Conservation (phyloP, 1,140 invertebrate species). For the Sogatella furcifera region DNA sequence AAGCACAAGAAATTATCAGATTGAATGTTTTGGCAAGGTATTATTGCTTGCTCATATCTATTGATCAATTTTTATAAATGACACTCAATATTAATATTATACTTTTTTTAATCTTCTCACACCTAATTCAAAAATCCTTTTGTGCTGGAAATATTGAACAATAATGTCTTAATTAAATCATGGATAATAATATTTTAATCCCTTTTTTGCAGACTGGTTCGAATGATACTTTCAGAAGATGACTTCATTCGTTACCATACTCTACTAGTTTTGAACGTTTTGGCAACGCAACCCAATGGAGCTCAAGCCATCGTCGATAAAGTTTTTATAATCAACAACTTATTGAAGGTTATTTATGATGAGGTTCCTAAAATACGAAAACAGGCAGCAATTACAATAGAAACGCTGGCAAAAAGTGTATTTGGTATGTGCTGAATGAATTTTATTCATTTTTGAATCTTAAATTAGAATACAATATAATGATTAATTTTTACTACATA, state of each 20-base stretch:
- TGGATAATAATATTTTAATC: no score
- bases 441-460: no score
- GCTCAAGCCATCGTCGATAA: conserved; percentile 2
- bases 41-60: no score
- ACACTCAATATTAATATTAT: no score
- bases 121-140: no score
- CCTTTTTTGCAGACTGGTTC: neutral
- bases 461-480: no score
- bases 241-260: neutral
- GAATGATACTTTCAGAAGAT: conserved; percentile 3
- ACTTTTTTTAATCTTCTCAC: no score
- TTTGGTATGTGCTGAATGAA: conserved; percentile 4
- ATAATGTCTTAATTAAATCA: no score
- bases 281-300: conserved; percentile 5
- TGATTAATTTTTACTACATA: no score
- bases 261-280: neutral
- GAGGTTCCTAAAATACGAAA: neutral
- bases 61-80: no score
- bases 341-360: neutral
- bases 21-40: conserved; percentile 13
- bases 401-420: neutral
- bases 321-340: neutral
- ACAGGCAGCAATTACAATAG: neutral
- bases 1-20: conserved; percentile 9
- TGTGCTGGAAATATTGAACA: no score